Evolutionary conservation across 2,797 vertebrate species (phyloP).

Genomic region (Melopsittacus undulatus): DNA sequence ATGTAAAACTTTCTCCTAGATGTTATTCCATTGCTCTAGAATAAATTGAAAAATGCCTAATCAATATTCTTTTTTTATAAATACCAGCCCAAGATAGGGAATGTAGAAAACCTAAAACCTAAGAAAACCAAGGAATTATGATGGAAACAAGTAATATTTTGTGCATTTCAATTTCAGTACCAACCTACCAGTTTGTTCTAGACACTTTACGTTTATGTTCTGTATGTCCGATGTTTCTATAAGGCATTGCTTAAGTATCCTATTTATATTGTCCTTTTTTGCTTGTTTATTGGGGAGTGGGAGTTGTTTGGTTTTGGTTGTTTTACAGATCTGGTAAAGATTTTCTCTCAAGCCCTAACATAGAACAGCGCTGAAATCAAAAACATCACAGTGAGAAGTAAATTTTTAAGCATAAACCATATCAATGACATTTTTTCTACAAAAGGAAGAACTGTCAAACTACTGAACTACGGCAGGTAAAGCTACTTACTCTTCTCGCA

Average conservation of each 20-base stretch:
- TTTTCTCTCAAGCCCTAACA: neutral
- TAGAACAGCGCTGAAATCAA: neutral
- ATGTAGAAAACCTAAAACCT: fast-evolving
- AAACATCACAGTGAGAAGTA: neutral
- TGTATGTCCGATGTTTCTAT: neutral
- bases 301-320: fast-evolving
- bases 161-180: neutral
- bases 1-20: neutral
- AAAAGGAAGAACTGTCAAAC: neutral
- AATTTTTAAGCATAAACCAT: neutral
- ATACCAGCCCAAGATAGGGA: neutral
- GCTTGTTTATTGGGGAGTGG: neutral
- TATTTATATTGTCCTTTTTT: neutral
- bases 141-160: neutral
- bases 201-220: neutral
- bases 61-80: neutral
- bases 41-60: neutral
- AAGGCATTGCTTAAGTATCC: neutral
- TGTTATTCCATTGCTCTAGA: neutral
- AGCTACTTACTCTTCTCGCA: constrained; percentile 92
- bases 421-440: neutral
- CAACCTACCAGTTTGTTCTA: neutral
- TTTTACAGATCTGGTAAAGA: neutral
- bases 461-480: neutral
- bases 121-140: neutral